Base-by-base conservation (phyloP, 2,797 vertebrate genomes). In the Agapornis canus region DNA sequence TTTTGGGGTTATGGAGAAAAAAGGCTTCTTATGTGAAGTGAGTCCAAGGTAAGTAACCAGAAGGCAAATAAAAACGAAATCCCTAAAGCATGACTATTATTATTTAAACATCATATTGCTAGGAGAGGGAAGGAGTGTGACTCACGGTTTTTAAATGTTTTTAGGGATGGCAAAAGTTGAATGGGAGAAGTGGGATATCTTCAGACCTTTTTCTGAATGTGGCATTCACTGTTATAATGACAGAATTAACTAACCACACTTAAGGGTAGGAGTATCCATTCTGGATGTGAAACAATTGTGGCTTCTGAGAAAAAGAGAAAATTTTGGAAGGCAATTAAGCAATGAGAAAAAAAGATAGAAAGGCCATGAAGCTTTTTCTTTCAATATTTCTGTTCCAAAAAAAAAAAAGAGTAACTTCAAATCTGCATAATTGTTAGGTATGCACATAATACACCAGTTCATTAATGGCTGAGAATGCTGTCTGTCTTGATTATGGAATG, bases 1-100 rank as follows among this genome's bases (percentile, higher is more conserved):
- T 79, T 82, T 29, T 23, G 3, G 64, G n/a, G 8, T 83, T 54
- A 39, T 52, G 25, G 32, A 61, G 56, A 60, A 91, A 66, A 84
- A 80, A 57, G 1, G 1, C 11, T 75, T 85, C 17, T n/a, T 2
- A 0, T 56, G 11, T 64, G 47, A 94, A 94, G 27, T 22, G n/a
- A 65, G 40, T 52, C 59, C 51, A 82, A 86, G 19, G 31, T 77
- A 70, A 73, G 59, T 37, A 94, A 49, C 8, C 45, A 91, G 57
- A 82, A 96, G 25, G 13, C 27, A 88, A 90, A 88, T 75, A 64
- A 90, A 81, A 81, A 92, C 81, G 8, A 88, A 86, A 81, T 63
- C 7, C 20, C 18, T 81, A 83, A 78, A 56, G 6, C 10, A 35
- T 45, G 8, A 59, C 15, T 86, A 43, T 69, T 82, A 64, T 80